Conservation (phyloP, 2,888 invertebrate species). For the Eupithecia pulchellata region DNA sequence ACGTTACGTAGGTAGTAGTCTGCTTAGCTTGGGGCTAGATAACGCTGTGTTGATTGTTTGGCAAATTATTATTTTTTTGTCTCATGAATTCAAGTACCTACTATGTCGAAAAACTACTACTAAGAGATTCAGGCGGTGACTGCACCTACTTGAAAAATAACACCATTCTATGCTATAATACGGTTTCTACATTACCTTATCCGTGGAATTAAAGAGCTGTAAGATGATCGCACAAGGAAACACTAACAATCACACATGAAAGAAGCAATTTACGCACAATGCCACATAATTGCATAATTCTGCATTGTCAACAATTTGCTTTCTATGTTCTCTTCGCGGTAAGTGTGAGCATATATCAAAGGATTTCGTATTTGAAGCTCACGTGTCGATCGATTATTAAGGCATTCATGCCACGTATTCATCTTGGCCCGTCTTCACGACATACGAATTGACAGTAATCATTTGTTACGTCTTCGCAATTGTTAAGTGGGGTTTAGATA, state of each 20-base stretch:
- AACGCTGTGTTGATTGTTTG: too few relatives aligned
- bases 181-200: not conserved
- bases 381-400: constrained; percentile 58
- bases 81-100: too few relatives aligned
- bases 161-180: not conserved
- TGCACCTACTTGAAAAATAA: not conserved
- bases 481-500: constrained; percentile 49
- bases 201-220: constrained; percentile 8
- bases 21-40: too few relatives aligned
- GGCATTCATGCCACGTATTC: constrained; percentile 54
- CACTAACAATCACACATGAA: constrained; percentile 50
- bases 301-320: constrained; percentile 70
- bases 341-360: constrained; percentile 57
- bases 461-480: constrained; percentile 57
- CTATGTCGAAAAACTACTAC: too few relatives aligned
- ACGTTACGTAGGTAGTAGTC: too few relatives aligned
- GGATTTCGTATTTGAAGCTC: constrained; percentile 54
- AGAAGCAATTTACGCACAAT: constrained; percentile 63
- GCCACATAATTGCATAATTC: constrained; percentile 67
- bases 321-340: constrained; percentile 52
- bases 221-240: constrained; percentile 28
- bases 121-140: not conserved
- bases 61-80: too few relatives aligned
- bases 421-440: constrained; percentile 51
- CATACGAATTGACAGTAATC: constrained; percentile 65